Evolutionary conservation across 2,113 vertebrate genomes (phyloP), one percentile per base, ranked within the genome.

Genomic region (Hippocampus mohnikei): DNA sequence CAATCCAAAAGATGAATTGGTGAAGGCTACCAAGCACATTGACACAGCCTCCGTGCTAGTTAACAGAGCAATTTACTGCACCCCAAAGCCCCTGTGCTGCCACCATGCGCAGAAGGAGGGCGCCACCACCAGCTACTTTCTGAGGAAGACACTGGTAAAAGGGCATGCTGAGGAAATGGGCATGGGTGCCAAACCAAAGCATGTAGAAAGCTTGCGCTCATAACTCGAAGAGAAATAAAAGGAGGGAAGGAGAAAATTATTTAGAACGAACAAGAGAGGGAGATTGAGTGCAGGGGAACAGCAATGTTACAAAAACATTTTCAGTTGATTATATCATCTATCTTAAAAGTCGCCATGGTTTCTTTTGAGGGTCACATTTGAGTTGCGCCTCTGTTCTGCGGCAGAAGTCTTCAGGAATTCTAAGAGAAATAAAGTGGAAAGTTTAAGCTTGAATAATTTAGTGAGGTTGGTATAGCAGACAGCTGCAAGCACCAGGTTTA

Each of bases 111-210:
- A 87, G 85, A 88, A 73, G 89, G 88, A 81, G 82, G 88, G 89
- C 67, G 27, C 88, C 85, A 76, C 79, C 85, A 82, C 85, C 87
- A 80, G 79, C 78, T 87, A 84, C 69, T 80, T 82, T 84, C 71
- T 88, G 76, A 72, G 73, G 82, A 76, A 87, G 83, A 78, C 66
- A 70, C 90, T 90, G 80, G 88, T 91, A 89, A 77, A 62, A 88
- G 74, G 79, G 87, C 92, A 93, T 93, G 92, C 92, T 90, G 81
- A 84, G 79, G 76, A 73, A 75, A 84, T 71, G 46, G 84, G 85
- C 87, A 66, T 72, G 82, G 81, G 80, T 58, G 87, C 87, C 82
- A 92, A 92, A 90, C 87, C 82, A 92, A 92, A 89, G 91, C 89
- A 71, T 76, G 81, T 84, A 56, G 66, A 73, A 81, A 84, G 84